Evolutionary conservation across 2,797 vertebrate genomes (phyloP).

Genomic region (Platyrinchus mystaceus): DNA sequence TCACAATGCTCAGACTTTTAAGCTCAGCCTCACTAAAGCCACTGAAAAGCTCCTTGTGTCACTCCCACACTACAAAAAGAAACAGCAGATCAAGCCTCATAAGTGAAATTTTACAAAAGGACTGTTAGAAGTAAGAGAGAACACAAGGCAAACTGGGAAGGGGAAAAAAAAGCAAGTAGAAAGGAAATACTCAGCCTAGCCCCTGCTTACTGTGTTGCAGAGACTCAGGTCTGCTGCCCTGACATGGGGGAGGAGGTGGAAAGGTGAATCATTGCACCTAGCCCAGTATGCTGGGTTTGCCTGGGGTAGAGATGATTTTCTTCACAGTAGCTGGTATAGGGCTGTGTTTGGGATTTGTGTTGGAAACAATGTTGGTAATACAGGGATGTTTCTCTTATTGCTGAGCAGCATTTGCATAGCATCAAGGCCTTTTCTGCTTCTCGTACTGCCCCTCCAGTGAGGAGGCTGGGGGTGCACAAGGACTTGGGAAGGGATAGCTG

Average conservation of each 20-base stretch:
- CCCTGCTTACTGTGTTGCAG: not conserved
- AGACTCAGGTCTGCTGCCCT: not conserved
- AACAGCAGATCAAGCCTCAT: not conserved
- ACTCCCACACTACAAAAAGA: not conserved
- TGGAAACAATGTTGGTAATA: not conserved
- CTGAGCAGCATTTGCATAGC: not conserved
- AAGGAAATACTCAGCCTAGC: not conserved
- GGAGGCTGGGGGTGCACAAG: not conserved
- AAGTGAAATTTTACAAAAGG: not conserved
- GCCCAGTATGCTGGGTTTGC: not conserved
- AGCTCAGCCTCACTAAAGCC: not conserved
- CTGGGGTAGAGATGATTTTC: too few relatives aligned
- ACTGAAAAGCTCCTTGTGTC: rapidly evolving
- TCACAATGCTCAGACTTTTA: not conserved
- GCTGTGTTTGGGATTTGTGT: not conserved
- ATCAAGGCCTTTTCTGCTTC: not conserved
- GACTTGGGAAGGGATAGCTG: not conserved
- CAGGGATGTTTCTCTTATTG: not conserved
- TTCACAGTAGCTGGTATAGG: not conserved
- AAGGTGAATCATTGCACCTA: not conserved
- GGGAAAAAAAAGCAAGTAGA: not conserved
- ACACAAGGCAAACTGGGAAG: not conserved
- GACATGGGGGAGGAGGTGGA: rapidly evolving
- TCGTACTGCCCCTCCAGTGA: rapidly evolving
- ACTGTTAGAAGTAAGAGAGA: not conserved